phyloP scores from a whole-genome alignment of 2,113 vertebrate species.

The Lophura nycthemera region DNA sequence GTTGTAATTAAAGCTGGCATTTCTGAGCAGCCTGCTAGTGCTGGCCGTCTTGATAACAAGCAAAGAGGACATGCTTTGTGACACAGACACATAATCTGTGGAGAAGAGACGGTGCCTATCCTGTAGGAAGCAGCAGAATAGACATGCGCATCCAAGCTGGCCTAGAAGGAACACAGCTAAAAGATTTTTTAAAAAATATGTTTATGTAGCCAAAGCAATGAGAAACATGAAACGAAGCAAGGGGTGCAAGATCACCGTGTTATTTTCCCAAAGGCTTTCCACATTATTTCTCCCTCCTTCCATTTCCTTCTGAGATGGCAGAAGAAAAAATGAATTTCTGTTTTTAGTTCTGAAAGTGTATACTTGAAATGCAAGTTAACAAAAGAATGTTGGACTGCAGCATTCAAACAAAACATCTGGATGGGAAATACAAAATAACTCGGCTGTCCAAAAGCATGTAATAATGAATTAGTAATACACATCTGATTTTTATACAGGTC shows the following conservation, averaged over 20 bases:
- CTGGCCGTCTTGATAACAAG: background rate
- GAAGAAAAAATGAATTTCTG: background rate
- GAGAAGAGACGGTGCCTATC: background rate
- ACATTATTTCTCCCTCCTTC: background rate
- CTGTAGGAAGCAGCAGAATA: background rate
- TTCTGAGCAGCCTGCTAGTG: conserved; percentile 38
- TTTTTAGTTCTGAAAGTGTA: background rate
- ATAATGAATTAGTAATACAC: background rate
- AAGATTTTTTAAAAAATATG: background rate
- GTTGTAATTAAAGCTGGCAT: conserved; percentile 36
- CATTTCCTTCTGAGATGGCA: background rate
- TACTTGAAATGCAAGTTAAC: background rate
- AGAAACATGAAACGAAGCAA: background rate
- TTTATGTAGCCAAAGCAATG: background rate
- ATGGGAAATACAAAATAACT: background rate
- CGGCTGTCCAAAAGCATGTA: background rate
- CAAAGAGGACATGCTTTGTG: conserved; percentile 25
- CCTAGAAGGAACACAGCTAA: background rate
- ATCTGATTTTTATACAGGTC: background rate
- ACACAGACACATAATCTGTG: background rate
- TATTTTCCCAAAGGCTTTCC: background rate
- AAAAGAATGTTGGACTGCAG: background rate
- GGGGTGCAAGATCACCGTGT: background rate
- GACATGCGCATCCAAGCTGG: background rate
- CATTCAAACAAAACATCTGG: background rate